Base-by-base conservation (phyloP, 2,113 vertebrate genomes). In the Suncus etruscus region DNA sequence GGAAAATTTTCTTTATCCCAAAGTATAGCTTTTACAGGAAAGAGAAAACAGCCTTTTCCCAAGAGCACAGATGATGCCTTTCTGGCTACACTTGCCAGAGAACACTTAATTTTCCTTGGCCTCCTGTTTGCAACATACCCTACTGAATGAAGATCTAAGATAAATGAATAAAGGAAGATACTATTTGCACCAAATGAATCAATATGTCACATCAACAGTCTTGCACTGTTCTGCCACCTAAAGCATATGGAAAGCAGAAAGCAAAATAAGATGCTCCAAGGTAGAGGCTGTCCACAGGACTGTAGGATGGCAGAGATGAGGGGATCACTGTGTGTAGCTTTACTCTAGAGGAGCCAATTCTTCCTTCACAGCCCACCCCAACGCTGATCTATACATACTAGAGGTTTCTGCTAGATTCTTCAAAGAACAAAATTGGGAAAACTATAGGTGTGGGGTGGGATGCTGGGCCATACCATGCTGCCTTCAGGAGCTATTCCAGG, bases 231-330 rank as follows among this genome's bases (percentile, higher is more conserved):
- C 29, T 10, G 1, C 66, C 47, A 87, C 32, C 66, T 73, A 48
- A 83, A 48, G 11, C 65, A 73, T 16, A 16, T 45, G 69, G 24
- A 81, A 61, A 50, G n/a, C 82, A 94, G 79, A 73, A 83, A 4
- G 16, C 58, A 22, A 20, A 61, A 27, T n/a, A 39, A 61, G 15
- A 27, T 63, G n/a, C 3, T 77, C 45, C 32, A 54, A 70, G 20
- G 72, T 47, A 78, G 48, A 18, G 29, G 31, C 48, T 78, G 45
- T 78, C 78, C 66, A 29, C n/a, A 54, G 16, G 22, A 47, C 68
- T 65, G 27, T 3, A 9, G 20, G 6, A 63, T 27, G 25, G 50
- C 14, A 8, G 25, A 0, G 0, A 24, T 4, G 7, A 4, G 0
- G 6, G 1, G 25, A 32, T 66, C 74, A 25, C 39, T 39, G 39